phyloP scores from a whole-genome alignment of 2,888 invertebrate genomes.

The Dynastes tityus region DNA sequence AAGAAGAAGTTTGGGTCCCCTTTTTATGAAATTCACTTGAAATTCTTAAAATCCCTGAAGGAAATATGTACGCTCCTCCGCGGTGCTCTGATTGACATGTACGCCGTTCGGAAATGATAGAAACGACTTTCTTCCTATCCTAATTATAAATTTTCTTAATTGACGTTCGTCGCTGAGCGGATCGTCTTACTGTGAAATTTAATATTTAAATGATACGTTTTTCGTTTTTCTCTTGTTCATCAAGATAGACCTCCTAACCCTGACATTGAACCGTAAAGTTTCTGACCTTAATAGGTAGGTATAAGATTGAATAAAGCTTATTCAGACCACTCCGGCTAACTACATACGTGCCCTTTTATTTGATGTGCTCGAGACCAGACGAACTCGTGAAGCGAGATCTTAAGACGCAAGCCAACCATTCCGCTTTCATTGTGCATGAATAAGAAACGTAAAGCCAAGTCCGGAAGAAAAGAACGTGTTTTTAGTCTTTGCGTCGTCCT shows the following conservation, averaged over 20 bases:
- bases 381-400: slow-evolving; percentile 50
- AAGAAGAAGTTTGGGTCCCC: neutral
- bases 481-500: slow-evolving; percentile 48
- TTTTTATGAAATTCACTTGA: neutral
- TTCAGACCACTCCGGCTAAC: slow-evolving; percentile 51
- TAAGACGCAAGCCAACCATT: slow-evolving; percentile 53
- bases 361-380: slow-evolving; percentile 52
- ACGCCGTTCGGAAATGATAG: slow-evolving; percentile 22
- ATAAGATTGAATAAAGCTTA: slow-evolving; percentile 49
- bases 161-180: slow-evolving; percentile 37
- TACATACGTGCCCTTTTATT: slow-evolving; percentile 50
- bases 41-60: neutral
- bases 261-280: slow-evolving; percentile 53
- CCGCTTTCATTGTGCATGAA: slow-evolving; percentile 48
- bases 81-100: neutral
- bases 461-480: slow-evolving; percentile 56
- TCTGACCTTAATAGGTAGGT: slow-evolving; percentile 54
- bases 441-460: slow-evolving; percentile 53
- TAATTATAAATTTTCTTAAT: slow-evolving; percentile 46
- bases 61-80: neutral
- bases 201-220: slow-evolving; percentile 52
- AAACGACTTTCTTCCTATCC: slow-evolving; percentile 20
- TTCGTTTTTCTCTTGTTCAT: slow-evolving; percentile 27
- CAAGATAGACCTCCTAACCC: slow-evolving; percentile 40
- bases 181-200: slow-evolving; percentile 49